Conservation (phyloP, 2,888 invertebrate species). For the Watsonalla cultraria region DNA sequence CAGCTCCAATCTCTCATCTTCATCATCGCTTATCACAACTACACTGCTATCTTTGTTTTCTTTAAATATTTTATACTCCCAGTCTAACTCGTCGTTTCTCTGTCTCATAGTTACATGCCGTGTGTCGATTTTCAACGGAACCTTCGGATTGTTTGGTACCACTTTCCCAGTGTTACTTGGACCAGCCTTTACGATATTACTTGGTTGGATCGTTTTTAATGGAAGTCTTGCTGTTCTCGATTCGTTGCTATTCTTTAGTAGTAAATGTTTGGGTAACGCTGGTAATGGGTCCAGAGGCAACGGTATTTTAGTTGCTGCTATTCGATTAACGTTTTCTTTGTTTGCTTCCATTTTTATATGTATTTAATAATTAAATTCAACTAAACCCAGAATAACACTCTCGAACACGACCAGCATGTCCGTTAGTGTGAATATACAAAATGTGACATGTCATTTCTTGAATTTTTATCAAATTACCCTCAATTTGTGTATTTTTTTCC, state of each 20-base stretch:
- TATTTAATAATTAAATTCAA: constrained; percentile 5
- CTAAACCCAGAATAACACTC: constrained; percentile 4
- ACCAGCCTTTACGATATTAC: constrained; percentile 14
- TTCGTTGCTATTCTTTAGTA: constrained; percentile 18
- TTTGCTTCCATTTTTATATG: constrained; percentile 31
- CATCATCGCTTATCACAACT: constrained; percentile 37
- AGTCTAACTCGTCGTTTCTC: constrained; percentile 36
- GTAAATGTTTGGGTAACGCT: constrained; percentile 39
- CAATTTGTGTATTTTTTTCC: constrained; percentile 4
- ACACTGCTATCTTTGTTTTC: constrained; percentile 27
- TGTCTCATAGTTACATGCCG: constrained; percentile 41
- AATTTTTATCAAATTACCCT: constrained; percentile 19
- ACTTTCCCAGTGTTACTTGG: constrained; percentile 14
- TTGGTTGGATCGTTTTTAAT: constrained; percentile 35
- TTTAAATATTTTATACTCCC: constrained; percentile 39
- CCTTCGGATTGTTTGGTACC: constrained; percentile 14
- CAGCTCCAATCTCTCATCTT: constrained; percentile 12
- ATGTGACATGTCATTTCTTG: background rate
- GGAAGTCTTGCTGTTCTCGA: constrained; percentile 30
- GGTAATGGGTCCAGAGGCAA: constrained; percentile 49
- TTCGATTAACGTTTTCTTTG: constrained; percentile 44
- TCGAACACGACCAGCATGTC: constrained; percentile 50
- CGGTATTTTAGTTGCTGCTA: constrained; percentile 45
- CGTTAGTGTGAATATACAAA: constrained; percentile 17
- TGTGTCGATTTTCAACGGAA: constrained; percentile 27